These are phyloP conservation scores for Thyatira batis DNA, from an alignment of 2,888 invertebrate species.

Conservation along the genomic window DNA sequence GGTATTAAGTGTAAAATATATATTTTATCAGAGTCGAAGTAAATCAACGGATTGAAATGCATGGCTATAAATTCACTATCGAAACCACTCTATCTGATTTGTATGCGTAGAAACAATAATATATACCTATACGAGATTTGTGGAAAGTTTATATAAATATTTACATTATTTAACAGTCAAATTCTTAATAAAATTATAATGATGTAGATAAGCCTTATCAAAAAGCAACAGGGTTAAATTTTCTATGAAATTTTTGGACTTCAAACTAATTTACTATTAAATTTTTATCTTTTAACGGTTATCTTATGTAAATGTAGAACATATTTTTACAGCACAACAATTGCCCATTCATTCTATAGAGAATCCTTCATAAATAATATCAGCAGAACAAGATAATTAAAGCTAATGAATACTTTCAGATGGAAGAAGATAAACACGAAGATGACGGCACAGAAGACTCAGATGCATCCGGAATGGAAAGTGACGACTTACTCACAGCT, in stretches of 20 bases:
- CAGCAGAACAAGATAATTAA: not conserved
- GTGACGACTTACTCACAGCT: constrained; percentile 75
- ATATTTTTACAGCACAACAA: too few relatives aligned
- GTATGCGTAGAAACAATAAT: not conserved
- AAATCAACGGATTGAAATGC: not conserved
- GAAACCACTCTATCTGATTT: not conserved
- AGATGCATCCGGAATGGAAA: constrained; percentile 73
- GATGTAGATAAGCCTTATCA: too few relatives aligned
- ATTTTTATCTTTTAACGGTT: too few relatives aligned
- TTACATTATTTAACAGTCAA: too few relatives aligned
- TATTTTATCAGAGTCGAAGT: not conserved
- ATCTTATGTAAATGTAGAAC: too few relatives aligned
- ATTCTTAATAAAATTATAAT: too few relatives aligned
- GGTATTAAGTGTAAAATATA: not conserved
- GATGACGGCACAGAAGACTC: constrained; percentile 64
- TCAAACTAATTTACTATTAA: too few relatives aligned
- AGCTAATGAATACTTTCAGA: constrained; percentile 43
- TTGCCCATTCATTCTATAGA: not conserved
- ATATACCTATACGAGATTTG: too few relatives aligned
- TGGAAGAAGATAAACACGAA: constrained; percentile 61
- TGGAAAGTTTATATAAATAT: too few relatives aligned
- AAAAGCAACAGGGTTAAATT: too few relatives aligned
- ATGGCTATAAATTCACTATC: not conserved
- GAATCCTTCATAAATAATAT: not conserved
- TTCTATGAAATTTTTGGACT: too few relatives aligned